Conservation (phyloP, 2,888 invertebrate species). For the Piscicola geometra region DNA sequence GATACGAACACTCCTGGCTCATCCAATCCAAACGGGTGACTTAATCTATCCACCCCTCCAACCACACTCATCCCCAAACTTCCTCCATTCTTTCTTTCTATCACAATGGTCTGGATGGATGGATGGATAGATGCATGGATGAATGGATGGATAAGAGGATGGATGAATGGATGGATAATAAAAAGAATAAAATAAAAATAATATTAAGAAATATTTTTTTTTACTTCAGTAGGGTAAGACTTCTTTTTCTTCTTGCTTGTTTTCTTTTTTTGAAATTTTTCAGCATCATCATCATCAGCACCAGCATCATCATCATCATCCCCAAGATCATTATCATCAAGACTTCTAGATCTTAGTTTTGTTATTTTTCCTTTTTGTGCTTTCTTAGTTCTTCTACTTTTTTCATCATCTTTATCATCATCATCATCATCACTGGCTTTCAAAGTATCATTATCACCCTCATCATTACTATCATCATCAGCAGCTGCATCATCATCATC, state of each 20-base stretch:
- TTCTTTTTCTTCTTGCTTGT: slow-evolving; percentile 10
- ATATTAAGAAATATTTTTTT: background rate
- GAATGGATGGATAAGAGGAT: too few species aligned
- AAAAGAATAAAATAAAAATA: too few species aligned
- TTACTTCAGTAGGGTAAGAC: slow-evolving; percentile 16
- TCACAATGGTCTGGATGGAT: slow-evolving; percentile 81
- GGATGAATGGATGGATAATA: too few species aligned
- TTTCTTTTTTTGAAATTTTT: background rate
- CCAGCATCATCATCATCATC: background rate
- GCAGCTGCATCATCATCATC: background rate
- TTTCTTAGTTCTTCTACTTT: slow-evolving; percentile 18
- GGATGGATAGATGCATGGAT: too few species aligned
- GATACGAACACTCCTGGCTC: slow-evolving; percentile 97
- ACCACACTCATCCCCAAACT: slow-evolving; percentile 97
- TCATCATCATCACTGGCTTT: background rate
- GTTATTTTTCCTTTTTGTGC: background rate
- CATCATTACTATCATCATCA: slow-evolving; percentile 2
- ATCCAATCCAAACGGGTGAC: slow-evolving; percentile 91
- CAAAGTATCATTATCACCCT: background rate
- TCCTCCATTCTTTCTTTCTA: slow-evolving; percentile 77
- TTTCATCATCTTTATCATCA: background rate
- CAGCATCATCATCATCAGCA: background rate
- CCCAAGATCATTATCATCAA: slow-evolving; percentile 4
- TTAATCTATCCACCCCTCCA: slow-evolving; percentile 94
- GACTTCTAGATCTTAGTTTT: too few species aligned